Conservation (phyloP, 2,797 vertebrate species). For the Danio aesculapii region DNA sequence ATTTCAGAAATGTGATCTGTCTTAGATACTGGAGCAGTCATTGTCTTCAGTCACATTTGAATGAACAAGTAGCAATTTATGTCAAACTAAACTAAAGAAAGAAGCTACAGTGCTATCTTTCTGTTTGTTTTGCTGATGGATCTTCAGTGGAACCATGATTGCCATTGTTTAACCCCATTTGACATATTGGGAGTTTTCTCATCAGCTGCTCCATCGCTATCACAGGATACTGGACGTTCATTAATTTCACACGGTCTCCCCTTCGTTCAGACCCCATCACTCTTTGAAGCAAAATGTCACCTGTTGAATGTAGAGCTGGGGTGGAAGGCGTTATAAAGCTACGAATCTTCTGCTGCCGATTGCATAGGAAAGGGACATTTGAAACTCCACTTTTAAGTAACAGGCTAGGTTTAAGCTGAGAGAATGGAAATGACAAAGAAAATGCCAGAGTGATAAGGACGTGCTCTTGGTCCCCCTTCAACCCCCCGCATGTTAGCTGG, state of each 20-base stretch:
- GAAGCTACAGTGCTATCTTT: not conserved
- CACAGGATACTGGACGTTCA: not conserved
- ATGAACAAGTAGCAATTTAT: not conserved
- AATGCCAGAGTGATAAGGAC: constrained; percentile 81
- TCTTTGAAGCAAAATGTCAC: constrained; percentile 59
- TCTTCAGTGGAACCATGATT: not conserved
- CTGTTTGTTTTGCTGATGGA: not conserved
- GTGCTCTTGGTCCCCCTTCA: constrained; percentile 12
- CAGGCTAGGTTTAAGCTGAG: constrained; percentile 20
- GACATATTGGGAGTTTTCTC: too few species aligned
- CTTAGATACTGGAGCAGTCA: not conserved
- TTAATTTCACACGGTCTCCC: constrained; percentile 5
- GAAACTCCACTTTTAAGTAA: constrained; percentile 46
- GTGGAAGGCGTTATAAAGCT: constrained; percentile 14
- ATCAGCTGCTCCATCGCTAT: not conserved
- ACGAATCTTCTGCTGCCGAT: not conserved
- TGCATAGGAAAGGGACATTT: constrained; percentile 22
- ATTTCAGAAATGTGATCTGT: not conserved
- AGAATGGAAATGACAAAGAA: constrained; percentile 55
- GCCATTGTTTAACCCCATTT: not conserved
- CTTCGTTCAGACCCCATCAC: not conserved
- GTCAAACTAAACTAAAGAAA: not conserved
- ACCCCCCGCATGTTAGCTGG: constrained; percentile 30
- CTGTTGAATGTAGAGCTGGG: constrained; percentile 39
- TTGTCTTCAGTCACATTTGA: not conserved